phyloP scores from a whole-genome alignment of 2,888 invertebrate genomes.

The Drosophila mimetica region DNA sequence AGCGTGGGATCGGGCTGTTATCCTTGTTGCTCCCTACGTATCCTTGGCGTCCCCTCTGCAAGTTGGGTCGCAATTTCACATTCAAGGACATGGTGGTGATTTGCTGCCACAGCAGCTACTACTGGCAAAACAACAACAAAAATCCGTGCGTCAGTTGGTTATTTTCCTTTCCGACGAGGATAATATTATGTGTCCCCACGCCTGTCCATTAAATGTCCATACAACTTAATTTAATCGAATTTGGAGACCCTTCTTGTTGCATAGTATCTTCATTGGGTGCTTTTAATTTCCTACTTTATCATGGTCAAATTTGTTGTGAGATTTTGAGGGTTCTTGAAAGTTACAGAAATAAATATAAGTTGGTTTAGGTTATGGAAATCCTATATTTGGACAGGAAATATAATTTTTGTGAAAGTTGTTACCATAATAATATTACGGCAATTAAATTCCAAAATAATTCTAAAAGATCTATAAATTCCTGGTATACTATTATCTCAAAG shows the following conservation, averaged over 20 bases:
- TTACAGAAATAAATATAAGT: neutral
- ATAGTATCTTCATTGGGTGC: conserved; percentile 6
- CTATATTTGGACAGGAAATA: too few species aligned
- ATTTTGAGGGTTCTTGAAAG: conserved; percentile 16
- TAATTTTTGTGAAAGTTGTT: too few species aligned
- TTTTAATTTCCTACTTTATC: neutral
- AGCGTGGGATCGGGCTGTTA: conserved; percentile 27
- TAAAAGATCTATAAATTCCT: neutral
- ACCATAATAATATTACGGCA: too few species aligned
- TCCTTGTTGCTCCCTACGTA: conserved; percentile 41
- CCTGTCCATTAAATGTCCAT: conserved; percentile 19
- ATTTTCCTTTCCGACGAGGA: conserved; percentile 32
- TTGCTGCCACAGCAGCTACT: conserved; percentile 32
- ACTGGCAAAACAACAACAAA: conserved; percentile 29
- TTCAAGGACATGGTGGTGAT: conserved; percentile 71
- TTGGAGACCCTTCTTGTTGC: conserved; percentile 1
- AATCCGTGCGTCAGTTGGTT: conserved; percentile 58
- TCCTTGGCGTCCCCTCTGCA: conserved; percentile 26
- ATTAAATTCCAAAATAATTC: neutral
- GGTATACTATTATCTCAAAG: neutral
- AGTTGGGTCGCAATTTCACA: conserved; percentile 58
- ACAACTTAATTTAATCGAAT: conserved; percentile 15
- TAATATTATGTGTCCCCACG: neutral
- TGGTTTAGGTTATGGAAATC: too few species aligned
- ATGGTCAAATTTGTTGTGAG: neutral